Percentiles rank a stretch among this genome's conserved stretches.
Evolutionary conservation across 53 echinoderm and acorn worm genomes (phyloP).

Genomic region (Henricia sp.): DNA sequence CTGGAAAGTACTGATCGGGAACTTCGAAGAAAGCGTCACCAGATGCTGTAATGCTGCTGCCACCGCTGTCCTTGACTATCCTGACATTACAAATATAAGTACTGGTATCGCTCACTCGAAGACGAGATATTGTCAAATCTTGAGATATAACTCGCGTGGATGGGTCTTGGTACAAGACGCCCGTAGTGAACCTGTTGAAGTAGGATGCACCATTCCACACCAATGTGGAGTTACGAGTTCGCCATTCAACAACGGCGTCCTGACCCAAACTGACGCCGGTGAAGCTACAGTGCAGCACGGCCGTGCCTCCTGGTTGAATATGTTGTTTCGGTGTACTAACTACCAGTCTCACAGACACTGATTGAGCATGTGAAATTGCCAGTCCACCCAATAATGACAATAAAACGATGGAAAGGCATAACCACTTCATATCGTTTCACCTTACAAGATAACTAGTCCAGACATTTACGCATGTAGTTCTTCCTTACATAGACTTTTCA

Average conservation of each 20-base stretch:
- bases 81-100: constrained; percentile 20
- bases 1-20: constrained; percentile 3
- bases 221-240: constrained; percentile 12
- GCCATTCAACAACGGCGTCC: constrained; percentile 19
- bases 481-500: no score
- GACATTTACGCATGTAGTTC: no score
- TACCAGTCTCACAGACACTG: constrained; percentile 1
- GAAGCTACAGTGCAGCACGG: constrained; percentile 23
- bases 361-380: not conserved
- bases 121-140: not conserved
- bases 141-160: constrained; percentile 3
- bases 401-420: not conserved
- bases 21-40: constrained; percentile 9
- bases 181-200: not conserved
- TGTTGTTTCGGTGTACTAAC: not conserved
- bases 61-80: not conserved
- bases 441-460: no score
- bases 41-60: not conserved
- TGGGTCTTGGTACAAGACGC: not conserved
- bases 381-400: not conserved
- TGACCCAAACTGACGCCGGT: not conserved
- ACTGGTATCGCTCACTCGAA: constrained; percentile 1
- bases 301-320: constrained; percentile 6
- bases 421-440: constrained; percentile 15
- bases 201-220: constrained; percentile 31